Conservation (phyloP, 2,113 vertebrate genomes). For the Bucco capensis region DNA sequence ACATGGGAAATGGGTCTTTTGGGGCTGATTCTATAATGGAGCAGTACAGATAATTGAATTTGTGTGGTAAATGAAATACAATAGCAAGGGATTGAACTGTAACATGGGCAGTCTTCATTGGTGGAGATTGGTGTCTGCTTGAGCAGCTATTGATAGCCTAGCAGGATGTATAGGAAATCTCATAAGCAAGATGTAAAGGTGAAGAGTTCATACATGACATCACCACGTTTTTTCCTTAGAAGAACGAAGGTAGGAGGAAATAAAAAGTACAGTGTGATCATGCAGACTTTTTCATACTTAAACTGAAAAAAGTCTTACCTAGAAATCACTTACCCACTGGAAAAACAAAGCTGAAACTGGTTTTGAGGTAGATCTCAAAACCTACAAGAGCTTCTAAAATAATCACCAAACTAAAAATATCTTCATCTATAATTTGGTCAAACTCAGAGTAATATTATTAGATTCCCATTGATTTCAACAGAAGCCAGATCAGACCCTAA, state of each 20-base stretch:
- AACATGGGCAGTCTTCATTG: background rate
- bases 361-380: background rate
- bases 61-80: constrained; percentile 16
- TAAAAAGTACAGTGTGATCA: background rate
- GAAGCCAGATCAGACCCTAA: background rate
- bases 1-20: background rate
- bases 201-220: background rate
- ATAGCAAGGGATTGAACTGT: background rate
- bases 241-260: background rate
- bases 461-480: background rate
- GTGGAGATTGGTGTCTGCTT: background rate
- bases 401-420: background rate
- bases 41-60: constrained; percentile 25
- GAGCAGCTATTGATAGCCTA: background rate
- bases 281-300: background rate
- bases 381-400: background rate
- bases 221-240: background rate
- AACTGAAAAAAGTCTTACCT: background rate
- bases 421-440: background rate
- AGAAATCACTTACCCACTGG: background rate
- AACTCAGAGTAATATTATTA: background rate
- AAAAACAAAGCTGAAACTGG: background rate
- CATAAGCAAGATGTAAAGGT: background rate
- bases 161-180: background rate
- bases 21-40: background rate